Conservation (phyloP, 2,888 invertebrate genomes). For the Xanthostigma xanthostigma region DNA sequence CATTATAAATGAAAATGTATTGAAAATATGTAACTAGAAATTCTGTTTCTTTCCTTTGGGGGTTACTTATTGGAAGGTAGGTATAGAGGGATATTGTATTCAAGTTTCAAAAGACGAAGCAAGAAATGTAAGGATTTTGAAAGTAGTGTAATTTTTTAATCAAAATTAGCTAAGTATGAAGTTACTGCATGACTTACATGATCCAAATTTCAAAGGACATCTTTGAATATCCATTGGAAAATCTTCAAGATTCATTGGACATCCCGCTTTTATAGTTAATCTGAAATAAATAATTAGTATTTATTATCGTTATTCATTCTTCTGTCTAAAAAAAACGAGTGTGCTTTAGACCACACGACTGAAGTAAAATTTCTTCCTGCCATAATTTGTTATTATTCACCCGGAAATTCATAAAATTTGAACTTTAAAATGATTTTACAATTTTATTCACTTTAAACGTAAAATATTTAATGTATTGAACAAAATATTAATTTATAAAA, state of each 20-base stretch:
- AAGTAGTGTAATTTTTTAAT: background rate
- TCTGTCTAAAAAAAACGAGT: too few relatives aligned
- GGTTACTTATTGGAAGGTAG: background rate
- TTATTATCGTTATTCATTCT: too few relatives aligned
- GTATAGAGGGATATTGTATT: background rate
- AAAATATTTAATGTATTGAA: too few relatives aligned
- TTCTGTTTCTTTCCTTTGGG: background rate
- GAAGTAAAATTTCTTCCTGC: too few relatives aligned
- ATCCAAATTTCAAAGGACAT: slow-evolving; percentile 65
- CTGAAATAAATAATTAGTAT: slow-evolving; percentile 30
- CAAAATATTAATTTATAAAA: too few relatives aligned
- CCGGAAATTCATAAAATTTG: too few relatives aligned
- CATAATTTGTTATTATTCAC: too few relatives aligned
- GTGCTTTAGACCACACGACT: too few relatives aligned
- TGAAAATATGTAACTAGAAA: too few relatives aligned
- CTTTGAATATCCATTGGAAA: slow-evolving; percentile 77
- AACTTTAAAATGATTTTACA: too few relatives aligned
- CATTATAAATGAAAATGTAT: too few relatives aligned
- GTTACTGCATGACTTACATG: slow-evolving; percentile 47
- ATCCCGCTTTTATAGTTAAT: slow-evolving; percentile 68
- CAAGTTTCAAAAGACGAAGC: background rate
- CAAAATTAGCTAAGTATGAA: background rate
- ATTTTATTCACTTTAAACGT: too few relatives aligned
- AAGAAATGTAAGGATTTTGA: background rate
- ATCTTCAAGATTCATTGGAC: slow-evolving; percentile 71